Percentiles rank a stretch among this genome's conserved stretches.
These are phyloP conservation scores for Sebastes minor DNA, from an alignment of 2,797 vertebrate species.

Conservation along the genomic window DNA sequence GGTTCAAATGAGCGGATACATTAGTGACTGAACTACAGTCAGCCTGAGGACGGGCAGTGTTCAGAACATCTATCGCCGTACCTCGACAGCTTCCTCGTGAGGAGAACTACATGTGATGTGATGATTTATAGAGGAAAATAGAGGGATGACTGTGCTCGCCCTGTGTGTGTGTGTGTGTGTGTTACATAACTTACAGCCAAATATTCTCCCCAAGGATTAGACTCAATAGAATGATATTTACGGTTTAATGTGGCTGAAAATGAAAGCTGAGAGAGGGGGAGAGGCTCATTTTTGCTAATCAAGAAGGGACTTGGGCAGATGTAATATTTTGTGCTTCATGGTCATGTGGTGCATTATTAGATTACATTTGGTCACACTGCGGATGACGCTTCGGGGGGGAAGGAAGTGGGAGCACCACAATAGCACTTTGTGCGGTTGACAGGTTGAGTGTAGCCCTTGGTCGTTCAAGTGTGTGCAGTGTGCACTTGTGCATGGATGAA, in stretches of 20 bases:
- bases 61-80: not conserved
- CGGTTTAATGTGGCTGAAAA: conserved; percentile 46
- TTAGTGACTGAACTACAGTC: conserved; percentile 12
- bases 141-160: not conserved
- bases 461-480: not conserved
- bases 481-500: conserved; percentile 16
- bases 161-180: conserved; percentile 13
- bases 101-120: not conserved
- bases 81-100: not conserved
- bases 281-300: conserved; percentile 30
- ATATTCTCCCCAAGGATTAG: conserved; percentile 20
- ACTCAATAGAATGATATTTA: conserved; percentile 29
- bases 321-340: conserved; percentile 17
- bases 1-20: conserved; percentile 14
- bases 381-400: not conserved
- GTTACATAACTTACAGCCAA: conserved; percentile 18
- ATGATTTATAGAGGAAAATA: not conserved
- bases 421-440: conserved; percentile 17
- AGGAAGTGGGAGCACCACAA: not conserved
- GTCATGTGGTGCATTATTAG: conserved; percentile 8
- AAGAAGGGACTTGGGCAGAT: conserved; percentile 33
- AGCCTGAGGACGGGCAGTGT: conserved; percentile 9
- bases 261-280: conserved; percentile 14
- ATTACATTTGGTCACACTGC: conserved; percentile 18
- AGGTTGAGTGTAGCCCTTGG: conserved; percentile 36